Evolutionary conservation across 2,888 invertebrate species (phyloP).

Genomic region (Zaprionus bogoriensis): DNA sequence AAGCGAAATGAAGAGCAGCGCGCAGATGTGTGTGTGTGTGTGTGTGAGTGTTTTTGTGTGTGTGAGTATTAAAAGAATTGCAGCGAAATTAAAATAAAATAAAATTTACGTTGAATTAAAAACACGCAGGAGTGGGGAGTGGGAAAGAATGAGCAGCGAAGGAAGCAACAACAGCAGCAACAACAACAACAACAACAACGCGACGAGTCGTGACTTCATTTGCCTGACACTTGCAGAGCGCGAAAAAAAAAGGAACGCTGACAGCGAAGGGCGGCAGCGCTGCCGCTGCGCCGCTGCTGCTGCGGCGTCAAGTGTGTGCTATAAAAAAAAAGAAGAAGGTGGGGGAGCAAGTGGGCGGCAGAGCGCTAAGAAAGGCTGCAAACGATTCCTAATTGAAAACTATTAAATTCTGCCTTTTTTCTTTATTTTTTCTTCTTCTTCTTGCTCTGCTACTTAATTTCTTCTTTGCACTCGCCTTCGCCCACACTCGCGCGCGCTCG

Average conservation of each 20-base stretch:
- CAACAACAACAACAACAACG: conserved; percentile 35
- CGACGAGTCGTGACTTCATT: conserved; percentile 81
- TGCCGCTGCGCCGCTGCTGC: conserved; percentile 1
- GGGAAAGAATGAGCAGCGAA: conserved; percentile 20
- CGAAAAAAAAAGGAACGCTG: conserved; percentile 18
- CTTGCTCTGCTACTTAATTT: conserved; percentile 48
- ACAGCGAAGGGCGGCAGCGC: conserved; percentile 15
- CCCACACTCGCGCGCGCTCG: conserved; percentile 12
- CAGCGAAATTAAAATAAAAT: conserved; percentile 78
- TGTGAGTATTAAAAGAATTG: conserved; percentile 63
- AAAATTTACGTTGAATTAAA: conserved; percentile 79
- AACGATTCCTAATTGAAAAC: conserved; percentile 83
- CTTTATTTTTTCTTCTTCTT: conserved; percentile 9
- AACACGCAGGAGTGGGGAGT: conserved; percentile 42
- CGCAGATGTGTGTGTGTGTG: conserved; percentile 1
- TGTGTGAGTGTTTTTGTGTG: conserved; percentile 18
- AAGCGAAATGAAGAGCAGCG: conserved; percentile 13
- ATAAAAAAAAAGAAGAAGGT: conserved; percentile 26
- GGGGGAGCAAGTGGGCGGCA: conserved; percentile 8
- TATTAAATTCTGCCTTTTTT: conserved; percentile 77
- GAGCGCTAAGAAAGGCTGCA: conserved; percentile 74
- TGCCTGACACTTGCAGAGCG: conserved; percentile 76
- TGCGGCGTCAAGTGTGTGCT: conserved; percentile 57
- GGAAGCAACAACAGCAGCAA: conserved; percentile 2
- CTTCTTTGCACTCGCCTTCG: conserved; percentile 28